A percentile compares a stretch with the other conserved stretches of the same genome.
Conservation (phyloP, 64 coral and sea anemone genomes). For the Montipora cactus region DNA sequence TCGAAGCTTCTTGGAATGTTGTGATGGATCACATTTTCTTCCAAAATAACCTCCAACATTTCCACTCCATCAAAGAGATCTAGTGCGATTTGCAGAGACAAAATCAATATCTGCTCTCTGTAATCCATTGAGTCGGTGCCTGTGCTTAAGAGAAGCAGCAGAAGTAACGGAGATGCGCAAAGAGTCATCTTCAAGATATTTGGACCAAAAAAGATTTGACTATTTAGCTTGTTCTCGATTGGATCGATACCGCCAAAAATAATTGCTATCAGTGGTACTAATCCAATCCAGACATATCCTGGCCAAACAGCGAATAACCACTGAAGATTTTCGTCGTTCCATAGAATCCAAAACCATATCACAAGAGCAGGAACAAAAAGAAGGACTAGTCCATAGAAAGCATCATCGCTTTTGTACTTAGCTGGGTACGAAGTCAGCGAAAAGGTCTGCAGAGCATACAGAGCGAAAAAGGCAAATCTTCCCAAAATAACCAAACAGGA, state of each 20-base stretch:
- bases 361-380: background rate
- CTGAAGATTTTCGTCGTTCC: background rate
- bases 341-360: background rate
- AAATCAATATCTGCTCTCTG: background rate
- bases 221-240: conserved; percentile 50
- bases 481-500: background rate
- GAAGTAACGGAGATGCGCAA: conserved; percentile 24
- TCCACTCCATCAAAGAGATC: conserved; percentile 70
- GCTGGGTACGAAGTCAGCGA: background rate
- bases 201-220: conserved; percentile 47
- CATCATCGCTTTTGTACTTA: background rate
- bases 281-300: background rate
- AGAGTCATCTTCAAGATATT: conserved; percentile 50
- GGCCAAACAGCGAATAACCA: conserved; percentile 39
- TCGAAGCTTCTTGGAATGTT: conserved; percentile 20
- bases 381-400: background rate
- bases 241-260: conserved; percentile 14
- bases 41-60: conserved; percentile 54
- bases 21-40: background rate
- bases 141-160: conserved; percentile 52
- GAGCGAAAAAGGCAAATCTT: background rate
- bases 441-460: background rate
- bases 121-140: background rate
- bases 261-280: conserved; percentile 15
- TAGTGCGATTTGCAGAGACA: conserved; percentile 20